Conservation (phyloP, 2,888 invertebrate genomes). For the Noctua comes region DNA sequence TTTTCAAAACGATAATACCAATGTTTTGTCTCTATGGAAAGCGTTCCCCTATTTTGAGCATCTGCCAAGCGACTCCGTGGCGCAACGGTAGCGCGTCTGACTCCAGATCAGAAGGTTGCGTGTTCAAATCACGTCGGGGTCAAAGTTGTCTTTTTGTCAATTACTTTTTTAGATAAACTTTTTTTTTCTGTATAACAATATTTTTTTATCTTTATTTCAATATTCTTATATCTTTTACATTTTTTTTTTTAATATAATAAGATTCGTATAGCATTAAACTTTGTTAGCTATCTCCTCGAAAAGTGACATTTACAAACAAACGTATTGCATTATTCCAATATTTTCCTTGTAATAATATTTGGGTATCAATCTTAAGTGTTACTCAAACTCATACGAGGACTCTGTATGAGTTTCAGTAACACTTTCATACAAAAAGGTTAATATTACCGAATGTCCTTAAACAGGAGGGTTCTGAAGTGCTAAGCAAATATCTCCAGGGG, state of each 20-base stretch:
- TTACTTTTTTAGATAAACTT: neutral
- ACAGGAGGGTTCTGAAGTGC: slow-evolving; percentile 28
- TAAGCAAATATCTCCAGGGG: slow-evolving; percentile 44
- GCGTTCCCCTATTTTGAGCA: rapidly evolving
- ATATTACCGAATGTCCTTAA: slow-evolving; percentile 34
- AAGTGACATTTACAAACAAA: slow-evolving; percentile 1
- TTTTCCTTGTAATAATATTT: slow-evolving; percentile 27
- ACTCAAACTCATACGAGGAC: slow-evolving; percentile 34
- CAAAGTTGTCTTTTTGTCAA: slow-evolving; percentile 79
- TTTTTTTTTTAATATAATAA: neutral
- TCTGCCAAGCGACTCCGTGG: slow-evolving; percentile 93
- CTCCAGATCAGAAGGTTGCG: slow-evolving; percentile 99
- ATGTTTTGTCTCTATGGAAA: neutral
- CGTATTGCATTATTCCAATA: slow-evolving; percentile 8
- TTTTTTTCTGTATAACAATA: neutral
- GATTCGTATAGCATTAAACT: neutral
- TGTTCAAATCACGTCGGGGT: slow-evolving; percentile 99
- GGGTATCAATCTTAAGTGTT: slow-evolving; percentile 25
- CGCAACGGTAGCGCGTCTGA: slow-evolving; percentile 99
- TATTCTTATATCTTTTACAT: too few relatives aligned
- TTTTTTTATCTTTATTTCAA: neutral
- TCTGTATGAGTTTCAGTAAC: too few relatives aligned
- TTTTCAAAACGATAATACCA: neutral
- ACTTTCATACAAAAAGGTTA: slow-evolving; percentile 39
- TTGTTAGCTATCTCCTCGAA: neutral